Percentiles rank a stretch among this genome's conserved stretches.
phyloP scores from a whole-genome alignment of 2,797 vertebrate genomes.

The Neopelma chrysocephalum region DNA sequence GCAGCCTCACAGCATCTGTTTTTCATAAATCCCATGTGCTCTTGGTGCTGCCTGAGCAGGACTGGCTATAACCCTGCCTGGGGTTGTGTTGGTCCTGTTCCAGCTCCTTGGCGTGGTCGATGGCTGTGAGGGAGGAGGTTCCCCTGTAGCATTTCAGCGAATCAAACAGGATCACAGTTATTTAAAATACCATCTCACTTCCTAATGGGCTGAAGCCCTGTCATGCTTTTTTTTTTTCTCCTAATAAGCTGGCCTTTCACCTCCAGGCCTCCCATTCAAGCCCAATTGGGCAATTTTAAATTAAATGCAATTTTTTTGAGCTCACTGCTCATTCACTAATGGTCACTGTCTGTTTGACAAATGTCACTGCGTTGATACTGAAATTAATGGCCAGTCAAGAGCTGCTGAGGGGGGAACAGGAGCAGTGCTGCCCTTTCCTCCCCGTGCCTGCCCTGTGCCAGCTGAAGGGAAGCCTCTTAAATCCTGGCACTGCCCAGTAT shows the following conservation, averaged over 20 bases:
- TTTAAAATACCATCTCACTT: constrained; percentile 18
- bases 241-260: constrained; percentile 57
- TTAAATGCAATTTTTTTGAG: constrained; percentile 28
- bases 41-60: background rate
- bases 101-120: background rate
- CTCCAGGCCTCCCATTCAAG: constrained; percentile 36
- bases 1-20: background rate
- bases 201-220: background rate
- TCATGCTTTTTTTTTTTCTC: background rate
- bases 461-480: background rate
- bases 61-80: background rate
- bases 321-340: constrained; percentile 28
- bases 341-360: constrained; percentile 58
- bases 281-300: constrained; percentile 48
- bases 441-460: background rate
- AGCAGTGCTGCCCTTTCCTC: background rate
- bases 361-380: background rate
- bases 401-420: background rate
- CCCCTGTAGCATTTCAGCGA: background rate
- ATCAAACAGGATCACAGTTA: background rate
- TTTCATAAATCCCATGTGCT: background rate
- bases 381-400: constrained; percentile 41
- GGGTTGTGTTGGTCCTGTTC: background rate
- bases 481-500: background rate
- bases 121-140: background rate